phyloP scores from a whole-genome alignment of 2,888 invertebrate species.

The Steinernema carpocapsae region DNA sequence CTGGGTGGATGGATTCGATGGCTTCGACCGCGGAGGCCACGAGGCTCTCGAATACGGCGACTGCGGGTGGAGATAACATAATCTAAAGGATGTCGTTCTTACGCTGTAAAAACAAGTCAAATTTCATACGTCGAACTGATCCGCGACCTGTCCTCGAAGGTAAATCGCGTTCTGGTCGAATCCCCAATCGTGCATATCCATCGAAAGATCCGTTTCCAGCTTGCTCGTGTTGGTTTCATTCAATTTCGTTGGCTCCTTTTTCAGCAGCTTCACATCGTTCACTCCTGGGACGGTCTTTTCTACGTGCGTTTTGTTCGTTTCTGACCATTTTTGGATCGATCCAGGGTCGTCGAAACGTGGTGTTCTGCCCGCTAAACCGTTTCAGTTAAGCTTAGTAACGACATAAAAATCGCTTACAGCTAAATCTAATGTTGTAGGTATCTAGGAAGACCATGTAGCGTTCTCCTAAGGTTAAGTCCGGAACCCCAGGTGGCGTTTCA shows the following conservation, averaged over 20 bases:
- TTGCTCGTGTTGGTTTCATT: neutral
- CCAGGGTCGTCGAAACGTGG: constrained; percentile 49
- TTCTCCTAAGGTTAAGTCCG: neutral
- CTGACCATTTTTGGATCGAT: constrained; percentile 46
- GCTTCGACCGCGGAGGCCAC: constrained; percentile 40
- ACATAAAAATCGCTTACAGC: neutral
- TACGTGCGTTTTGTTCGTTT: constrained; percentile 17
- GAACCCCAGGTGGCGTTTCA: neutral
- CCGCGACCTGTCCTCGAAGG: constrained; percentile 37
- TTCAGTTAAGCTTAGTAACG: neutral
- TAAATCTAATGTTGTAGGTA: constrained; percentile 38
- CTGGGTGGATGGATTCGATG: constrained; percentile 54
- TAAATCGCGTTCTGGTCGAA: constrained; percentile 46
- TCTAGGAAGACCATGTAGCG: constrained; percentile 46
- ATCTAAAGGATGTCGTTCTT: neutral
- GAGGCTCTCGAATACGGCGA: constrained; percentile 56
- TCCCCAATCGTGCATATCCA: constrained; percentile 39
- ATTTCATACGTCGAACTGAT: constrained; percentile 38
- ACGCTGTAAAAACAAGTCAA: neutral
- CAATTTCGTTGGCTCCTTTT: constrained; percentile 37
- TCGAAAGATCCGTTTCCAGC: neutral
- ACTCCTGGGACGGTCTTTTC: constrained; percentile 37
- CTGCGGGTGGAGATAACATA: constrained; percentile 42
- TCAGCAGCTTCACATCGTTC: constrained; percentile 37
- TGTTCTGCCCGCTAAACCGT: constrained; percentile 7